Percentiles rank a stretch among this genome's conserved stretches.
These are phyloP conservation scores for Antigone vipio DNA, from an alignment of 2,113 vertebrate species.

Conservation along the genomic window DNA sequence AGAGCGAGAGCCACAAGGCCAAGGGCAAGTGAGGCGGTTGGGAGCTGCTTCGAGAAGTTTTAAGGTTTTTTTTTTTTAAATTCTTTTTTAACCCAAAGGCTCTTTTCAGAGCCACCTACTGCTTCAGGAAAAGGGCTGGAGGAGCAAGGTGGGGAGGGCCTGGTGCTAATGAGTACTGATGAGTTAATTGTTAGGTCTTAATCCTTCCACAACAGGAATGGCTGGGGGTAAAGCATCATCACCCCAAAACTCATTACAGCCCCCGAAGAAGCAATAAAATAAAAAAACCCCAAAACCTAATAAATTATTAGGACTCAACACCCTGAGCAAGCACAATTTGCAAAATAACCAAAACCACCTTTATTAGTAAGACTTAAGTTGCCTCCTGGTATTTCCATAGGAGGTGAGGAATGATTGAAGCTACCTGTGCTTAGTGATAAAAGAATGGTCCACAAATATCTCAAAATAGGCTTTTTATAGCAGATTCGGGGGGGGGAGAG, in stretches of 20 bases:
- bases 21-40: background rate
- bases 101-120: constrained; percentile 66
- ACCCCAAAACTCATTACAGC: background rate
- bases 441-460: no score
- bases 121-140: background rate
- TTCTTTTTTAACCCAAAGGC: constrained; percentile 34
- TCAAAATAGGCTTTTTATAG: no score
- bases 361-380: no score
- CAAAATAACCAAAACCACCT: no score
- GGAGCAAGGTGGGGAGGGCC: accelerated
- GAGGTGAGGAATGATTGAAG: no score
- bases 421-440: no score
- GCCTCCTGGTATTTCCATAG: no score
- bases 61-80: background rate
- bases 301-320: no score
- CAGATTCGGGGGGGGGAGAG: no score
- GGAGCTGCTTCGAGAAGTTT: no score
- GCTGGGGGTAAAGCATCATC: background rate
- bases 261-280: background rate
- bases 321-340: no score
- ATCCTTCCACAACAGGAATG: background rate
- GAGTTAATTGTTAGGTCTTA: background rate
- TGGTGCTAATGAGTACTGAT: background rate
- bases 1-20: constrained; percentile 80
- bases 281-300: no score